These are phyloP conservation scores for Drosophila colorata DNA, from an alignment of 2,888 invertebrate species.

Conservation along the genomic window DNA sequence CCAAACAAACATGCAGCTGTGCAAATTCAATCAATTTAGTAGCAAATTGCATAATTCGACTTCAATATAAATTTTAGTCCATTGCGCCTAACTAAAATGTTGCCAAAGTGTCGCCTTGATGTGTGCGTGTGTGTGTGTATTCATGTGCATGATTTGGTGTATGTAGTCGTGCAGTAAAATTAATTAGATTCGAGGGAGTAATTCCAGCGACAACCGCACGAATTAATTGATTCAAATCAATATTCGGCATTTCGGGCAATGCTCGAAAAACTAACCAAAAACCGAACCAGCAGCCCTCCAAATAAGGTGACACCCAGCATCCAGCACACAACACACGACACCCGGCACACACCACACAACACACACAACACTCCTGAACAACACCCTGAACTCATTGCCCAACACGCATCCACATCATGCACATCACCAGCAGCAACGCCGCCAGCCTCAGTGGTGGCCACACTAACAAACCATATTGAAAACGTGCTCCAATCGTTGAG, in stretches of 20 bases:
- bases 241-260: conserved; percentile 81
- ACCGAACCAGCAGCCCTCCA: conserved; percentile 51
- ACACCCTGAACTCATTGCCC: conserved; percentile 1
- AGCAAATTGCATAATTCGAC: conserved; percentile 78
- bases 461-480: conserved; percentile 79
- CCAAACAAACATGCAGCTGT: conserved; percentile 52
- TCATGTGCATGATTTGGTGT: conserved; percentile 64
- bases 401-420: conserved; percentile 7
- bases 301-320: conserved; percentile 45
- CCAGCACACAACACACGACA: neutral
- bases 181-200: conserved; percentile 86
- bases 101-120: conserved; percentile 67
- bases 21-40: conserved; percentile 78
- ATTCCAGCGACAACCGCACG: conserved; percentile 84
- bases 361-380: neutral
- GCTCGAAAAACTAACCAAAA: conserved; percentile 60
- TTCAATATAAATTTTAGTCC: conserved; percentile 70
- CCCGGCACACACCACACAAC: neutral
- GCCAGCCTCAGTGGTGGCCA: conserved; percentile 48
- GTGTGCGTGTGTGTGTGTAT: conserved; percentile 36
- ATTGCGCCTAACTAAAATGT: conserved; percentile 70
- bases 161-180: conserved; percentile 84
- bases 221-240: conserved; percentile 86
- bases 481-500: conserved; percentile 73
- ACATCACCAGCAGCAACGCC: conserved; percentile 17